Conservation (phyloP, 2,797 vertebrate genomes). For the Myripristis jacobus region DNA sequence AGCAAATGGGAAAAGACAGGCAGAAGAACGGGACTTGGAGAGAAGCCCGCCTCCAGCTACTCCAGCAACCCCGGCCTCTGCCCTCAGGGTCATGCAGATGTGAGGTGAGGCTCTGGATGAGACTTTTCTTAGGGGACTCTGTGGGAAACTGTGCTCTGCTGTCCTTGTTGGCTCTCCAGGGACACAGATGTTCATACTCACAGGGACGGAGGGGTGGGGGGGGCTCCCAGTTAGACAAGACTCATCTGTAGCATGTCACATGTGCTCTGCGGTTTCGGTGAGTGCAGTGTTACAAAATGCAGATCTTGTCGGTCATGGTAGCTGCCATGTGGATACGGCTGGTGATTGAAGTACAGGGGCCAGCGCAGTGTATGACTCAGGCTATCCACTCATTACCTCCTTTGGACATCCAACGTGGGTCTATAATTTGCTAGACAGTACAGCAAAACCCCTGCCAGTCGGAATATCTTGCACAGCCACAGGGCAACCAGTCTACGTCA, state of each 20-base stretch:
- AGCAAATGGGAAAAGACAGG: slow-evolving; percentile 9
- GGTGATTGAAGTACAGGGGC: slow-evolving; percentile 66
- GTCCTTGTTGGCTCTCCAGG: slow-evolving; percentile 60
- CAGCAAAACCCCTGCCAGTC: slow-evolving; percentile 43
- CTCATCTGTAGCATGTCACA: slow-evolving; percentile 64
- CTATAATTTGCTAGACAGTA: slow-evolving; percentile 70
- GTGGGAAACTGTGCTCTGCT: slow-evolving; percentile 74
- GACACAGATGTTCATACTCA: slow-evolving; percentile 76
- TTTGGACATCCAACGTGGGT: slow-evolving; percentile 52
- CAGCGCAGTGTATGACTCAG: slow-evolving; percentile 62
- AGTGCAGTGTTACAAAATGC: slow-evolving; percentile 66
- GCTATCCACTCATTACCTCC: slow-evolving; percentile 74
- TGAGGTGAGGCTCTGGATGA: slow-evolving; percentile 67
- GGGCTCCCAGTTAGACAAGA: slow-evolving; percentile 68
- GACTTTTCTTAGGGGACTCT: slow-evolving; percentile 69
- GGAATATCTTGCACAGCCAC: slow-evolving; percentile 38
- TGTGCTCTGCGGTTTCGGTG: slow-evolving; percentile 48
- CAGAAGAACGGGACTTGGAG: slow-evolving; percentile 47
- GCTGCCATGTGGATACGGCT: slow-evolving; percentile 62
- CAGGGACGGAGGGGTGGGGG: slow-evolving; percentile 54
- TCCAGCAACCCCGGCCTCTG: slow-evolving; percentile 50
- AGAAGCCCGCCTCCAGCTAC: slow-evolving; percentile 47
- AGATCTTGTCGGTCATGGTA: slow-evolving; percentile 65
- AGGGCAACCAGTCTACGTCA: slow-evolving; percentile 57
- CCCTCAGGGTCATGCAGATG: slow-evolving; percentile 79